Conservation (phyloP, 2,888 invertebrate species). For the Dendrolimus pini region DNA sequence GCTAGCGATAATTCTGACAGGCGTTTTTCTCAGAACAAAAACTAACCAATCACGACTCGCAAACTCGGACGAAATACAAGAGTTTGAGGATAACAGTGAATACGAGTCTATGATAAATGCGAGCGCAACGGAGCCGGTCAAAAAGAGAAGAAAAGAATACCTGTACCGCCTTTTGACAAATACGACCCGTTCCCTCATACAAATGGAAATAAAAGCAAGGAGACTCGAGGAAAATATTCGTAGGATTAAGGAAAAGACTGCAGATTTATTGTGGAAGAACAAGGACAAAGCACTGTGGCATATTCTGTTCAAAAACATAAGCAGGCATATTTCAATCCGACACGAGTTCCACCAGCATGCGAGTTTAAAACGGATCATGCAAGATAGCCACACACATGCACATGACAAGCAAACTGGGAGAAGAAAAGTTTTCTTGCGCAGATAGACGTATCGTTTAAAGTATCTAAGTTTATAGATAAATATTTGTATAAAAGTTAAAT, state of each 20-base stretch:
- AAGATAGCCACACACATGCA: conserved; percentile 45
- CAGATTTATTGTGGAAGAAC: conserved; percentile 75
- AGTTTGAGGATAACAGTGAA: conserved; percentile 37
- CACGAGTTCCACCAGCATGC: conserved; percentile 72
- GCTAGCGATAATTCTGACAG: conserved; percentile 44
- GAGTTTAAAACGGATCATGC: conserved; percentile 63
- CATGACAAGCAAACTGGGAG: conserved; percentile 35
- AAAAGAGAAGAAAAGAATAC: conserved; percentile 69
- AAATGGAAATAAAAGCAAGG: conserved; percentile 76
- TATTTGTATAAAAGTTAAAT: conserved; percentile 22
- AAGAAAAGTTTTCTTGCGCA: conserved; percentile 44
- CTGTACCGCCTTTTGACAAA: conserved; percentile 73
- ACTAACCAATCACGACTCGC: conserved; percentile 36
- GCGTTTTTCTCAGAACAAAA: conserved; percentile 47
- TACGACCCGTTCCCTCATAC: conserved; percentile 74
- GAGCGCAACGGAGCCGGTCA: conserved; percentile 46
- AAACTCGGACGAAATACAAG: conserved; percentile 31
- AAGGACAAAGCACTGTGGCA: conserved; percentile 74
- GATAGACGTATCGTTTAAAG: conserved; percentile 31
- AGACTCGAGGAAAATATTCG: conserved; percentile 76
- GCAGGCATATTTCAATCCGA: conserved; percentile 68
- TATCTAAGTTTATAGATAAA: conserved; percentile 19
- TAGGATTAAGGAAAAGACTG: conserved; percentile 74
- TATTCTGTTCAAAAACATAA: conserved; percentile 73
- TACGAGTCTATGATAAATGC: conserved; percentile 56